Conservation (phyloP, 2,888 invertebrate genomes). For the Zhengitettix transpicula region DNA sequence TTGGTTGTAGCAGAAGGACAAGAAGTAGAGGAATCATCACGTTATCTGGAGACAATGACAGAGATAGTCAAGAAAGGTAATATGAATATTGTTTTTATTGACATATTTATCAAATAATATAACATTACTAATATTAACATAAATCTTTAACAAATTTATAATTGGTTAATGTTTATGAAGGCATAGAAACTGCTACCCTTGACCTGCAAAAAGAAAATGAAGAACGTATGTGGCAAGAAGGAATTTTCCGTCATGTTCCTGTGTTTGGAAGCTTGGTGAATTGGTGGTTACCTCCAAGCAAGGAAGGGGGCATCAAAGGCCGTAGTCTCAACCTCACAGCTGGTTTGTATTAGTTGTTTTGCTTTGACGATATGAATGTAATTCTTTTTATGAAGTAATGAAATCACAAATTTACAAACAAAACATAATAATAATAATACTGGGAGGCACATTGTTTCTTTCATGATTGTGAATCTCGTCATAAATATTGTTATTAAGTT, state of each 20-base stretch:
- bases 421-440: too few relatives aligned
- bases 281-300: constrained; percentile 86
- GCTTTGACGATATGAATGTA: too few relatives aligned
- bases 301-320: constrained; percentile 62
- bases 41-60: constrained; percentile 85
- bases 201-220: constrained; percentile 84
- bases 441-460: not conserved
- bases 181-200: constrained; percentile 83
- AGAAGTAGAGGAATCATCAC: constrained; percentile 84
- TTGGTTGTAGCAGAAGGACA: constrained; percentile 75
- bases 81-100: not conserved
- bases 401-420: too few relatives aligned
- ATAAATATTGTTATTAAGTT: constrained; percentile 18
- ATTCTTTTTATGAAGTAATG: too few relatives aligned
- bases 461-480: too few relatives aligned
- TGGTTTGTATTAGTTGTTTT: constrained; percentile 1
- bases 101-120: not conserved
- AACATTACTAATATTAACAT: not conserved
- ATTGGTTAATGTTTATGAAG: constrained; percentile 25
- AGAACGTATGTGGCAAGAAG: constrained; percentile 84
- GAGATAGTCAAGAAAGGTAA: constrained; percentile 78
- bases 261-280: constrained; percentile 86
- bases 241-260: constrained; percentile 83
- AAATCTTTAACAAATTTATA: not conserved
- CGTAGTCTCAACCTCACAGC: constrained; percentile 60